Evolutionary conservation across 2,797 vertebrate species (phyloP).

Genomic region (Tokudaia muenninki): DNA sequence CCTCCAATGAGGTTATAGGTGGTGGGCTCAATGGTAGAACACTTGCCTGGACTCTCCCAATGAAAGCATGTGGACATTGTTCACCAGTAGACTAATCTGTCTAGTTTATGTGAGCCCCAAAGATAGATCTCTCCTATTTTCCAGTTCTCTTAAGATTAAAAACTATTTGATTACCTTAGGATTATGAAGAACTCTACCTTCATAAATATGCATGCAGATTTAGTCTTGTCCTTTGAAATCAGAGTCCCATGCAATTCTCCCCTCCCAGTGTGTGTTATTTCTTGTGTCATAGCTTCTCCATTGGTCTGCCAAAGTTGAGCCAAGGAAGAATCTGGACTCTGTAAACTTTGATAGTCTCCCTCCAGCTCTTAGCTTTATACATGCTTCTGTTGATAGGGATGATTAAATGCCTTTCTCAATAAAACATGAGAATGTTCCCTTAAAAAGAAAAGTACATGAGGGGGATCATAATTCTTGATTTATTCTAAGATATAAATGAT

Average conservation of each 20-base stretch:
- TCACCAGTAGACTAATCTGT: neutral
- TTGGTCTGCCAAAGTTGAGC: neutral
- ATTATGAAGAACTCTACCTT: neutral
- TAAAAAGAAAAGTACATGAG: neutral
- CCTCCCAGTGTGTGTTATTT: neutral
- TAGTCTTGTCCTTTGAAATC: neutral
- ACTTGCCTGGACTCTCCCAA: neutral
- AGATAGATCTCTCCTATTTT: neutral
- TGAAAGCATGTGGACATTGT: neutral
- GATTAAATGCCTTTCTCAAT: neutral
- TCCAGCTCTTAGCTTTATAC: neutral
- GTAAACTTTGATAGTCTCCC: neutral
- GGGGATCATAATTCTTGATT: neutral
- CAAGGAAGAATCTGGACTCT: neutral
- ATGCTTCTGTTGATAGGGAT: neutral
- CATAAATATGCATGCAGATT: neutral
- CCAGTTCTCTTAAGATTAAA: constrained; percentile 27
- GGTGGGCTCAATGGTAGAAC: neutral
- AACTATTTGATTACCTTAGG: neutral
- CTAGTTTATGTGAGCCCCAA: neutral
- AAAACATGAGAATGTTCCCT: neutral
- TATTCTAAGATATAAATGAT: constrained; percentile 27
- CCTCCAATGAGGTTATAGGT: neutral
- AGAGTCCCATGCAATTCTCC: neutral
- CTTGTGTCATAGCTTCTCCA: neutral